A percentile compares a stretch with the other conserved stretches of the same genome.
These are phyloP conservation scores for Oryzias melastigma DNA, from an alignment of 2,113 vertebrate genomes.

Conservation along the genomic window DNA sequence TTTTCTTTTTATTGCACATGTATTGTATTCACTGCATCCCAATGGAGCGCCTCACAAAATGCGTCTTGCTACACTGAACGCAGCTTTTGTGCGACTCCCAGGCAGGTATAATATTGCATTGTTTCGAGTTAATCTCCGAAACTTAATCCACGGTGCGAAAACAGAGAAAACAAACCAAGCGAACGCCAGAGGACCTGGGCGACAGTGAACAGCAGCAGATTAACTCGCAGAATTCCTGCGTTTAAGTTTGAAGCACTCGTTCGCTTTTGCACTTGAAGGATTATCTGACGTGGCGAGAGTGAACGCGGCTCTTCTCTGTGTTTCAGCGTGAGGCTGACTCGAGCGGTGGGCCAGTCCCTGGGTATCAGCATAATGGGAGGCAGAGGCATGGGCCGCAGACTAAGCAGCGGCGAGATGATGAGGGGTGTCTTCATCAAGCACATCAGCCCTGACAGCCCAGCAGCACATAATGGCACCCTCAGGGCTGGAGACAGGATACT, in stretches of 20 bases:
- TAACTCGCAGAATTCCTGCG: slow-evolving; percentile 33
- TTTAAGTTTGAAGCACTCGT: slow-evolving; percentile 20
- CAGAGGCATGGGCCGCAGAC: slow-evolving; percentile 92
- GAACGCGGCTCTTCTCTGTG: slow-evolving; percentile 19
- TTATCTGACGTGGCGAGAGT: slow-evolving; percentile 9
- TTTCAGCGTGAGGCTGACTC: slow-evolving; percentile 85
- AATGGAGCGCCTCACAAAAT: slow-evolving; percentile 47
- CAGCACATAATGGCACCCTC: slow-evolving; percentile 86
- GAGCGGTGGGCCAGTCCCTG: slow-evolving; percentile 87
- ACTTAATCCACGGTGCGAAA: slow-evolving; percentile 27
- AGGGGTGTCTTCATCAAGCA: slow-evolving; percentile 97
- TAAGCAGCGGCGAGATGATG: slow-evolving; percentile 94
- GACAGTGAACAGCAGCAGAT: slow-evolving; percentile 18
- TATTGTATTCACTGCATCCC: slow-evolving; percentile 39
- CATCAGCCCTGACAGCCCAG: slow-evolving; percentile 91
- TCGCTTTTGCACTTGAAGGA: slow-evolving; percentile 4
- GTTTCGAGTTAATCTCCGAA: slow-evolving; percentile 54
- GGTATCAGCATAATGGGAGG: slow-evolving; percentile 98
- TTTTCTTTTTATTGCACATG: too few species aligned
- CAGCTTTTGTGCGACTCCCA: slow-evolving; percentile 31
- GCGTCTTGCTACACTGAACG: slow-evolving; percentile 35
- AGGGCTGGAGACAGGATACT: slow-evolving; percentile 92
- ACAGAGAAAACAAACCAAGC: neutral
- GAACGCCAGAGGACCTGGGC: slow-evolving; percentile 9
- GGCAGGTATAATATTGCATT: slow-evolving; percentile 43